phyloP scores from a whole-genome alignment of 2,113 vertebrate species.

The Trematomus loennbergii region DNA sequence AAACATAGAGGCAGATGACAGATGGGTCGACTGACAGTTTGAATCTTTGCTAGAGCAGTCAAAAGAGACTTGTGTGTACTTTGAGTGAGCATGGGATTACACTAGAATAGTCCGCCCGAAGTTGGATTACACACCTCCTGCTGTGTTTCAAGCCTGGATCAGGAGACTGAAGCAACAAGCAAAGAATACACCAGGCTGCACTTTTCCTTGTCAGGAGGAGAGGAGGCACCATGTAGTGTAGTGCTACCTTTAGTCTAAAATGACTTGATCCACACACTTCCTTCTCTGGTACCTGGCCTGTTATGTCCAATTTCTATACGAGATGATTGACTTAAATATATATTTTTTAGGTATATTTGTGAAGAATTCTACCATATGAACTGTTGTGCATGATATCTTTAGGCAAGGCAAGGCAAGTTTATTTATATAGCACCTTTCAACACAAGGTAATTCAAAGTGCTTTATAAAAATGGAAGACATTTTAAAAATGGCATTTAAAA shows the following conservation, averaged over 20 bases:
- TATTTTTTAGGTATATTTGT: not conserved
- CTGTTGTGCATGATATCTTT: not conserved
- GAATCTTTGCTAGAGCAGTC: conserved; percentile 65
- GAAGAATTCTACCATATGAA: not conserved
- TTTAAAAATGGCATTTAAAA: too few species aligned
- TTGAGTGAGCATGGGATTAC: conserved; percentile 66
- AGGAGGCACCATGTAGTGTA: conserved; percentile 7
- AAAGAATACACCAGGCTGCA: conserved; percentile 42
- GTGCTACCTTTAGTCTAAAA: not conserved
- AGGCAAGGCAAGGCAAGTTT: too few species aligned
- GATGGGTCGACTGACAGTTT: conserved; percentile 62
- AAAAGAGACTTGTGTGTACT: conserved; percentile 70
- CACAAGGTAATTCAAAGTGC: too few species aligned
- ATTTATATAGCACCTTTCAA: too few species aligned
- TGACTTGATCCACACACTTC: conserved; percentile 14
- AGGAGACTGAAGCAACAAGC: conserved; percentile 53
- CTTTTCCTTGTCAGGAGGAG: conserved; percentile 49
- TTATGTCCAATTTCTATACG: not conserved
- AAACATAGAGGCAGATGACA: conserved; percentile 64
- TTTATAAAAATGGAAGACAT: too few species aligned
- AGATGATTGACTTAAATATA: too few species aligned
- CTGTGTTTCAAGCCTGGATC: conserved; percentile 67
- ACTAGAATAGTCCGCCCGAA: conserved; percentile 65
- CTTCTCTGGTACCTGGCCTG: not conserved
- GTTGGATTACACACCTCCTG: conserved; percentile 75